These are phyloP conservation scores for Pristionchus entomophagus DNA, from an alignment of 2,888 invertebrate species.

Conservation along the genomic window DNA sequence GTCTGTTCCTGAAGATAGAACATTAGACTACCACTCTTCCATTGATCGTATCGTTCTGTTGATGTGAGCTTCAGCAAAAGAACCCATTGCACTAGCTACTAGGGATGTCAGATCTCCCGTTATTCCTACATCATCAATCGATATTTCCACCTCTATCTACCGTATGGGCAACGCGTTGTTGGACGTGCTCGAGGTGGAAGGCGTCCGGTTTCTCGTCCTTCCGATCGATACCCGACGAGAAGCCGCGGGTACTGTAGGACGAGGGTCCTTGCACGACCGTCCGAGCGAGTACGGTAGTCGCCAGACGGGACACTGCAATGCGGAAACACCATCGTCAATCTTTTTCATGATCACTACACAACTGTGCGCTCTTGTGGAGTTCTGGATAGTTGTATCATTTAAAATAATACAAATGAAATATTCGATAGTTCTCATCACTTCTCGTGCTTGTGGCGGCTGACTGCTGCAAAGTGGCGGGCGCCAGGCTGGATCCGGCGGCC, in stretches of 20 bases:
- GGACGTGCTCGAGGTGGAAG: conserved; percentile 71
- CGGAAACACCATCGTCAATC: too few relatives aligned
- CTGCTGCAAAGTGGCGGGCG: background rate
- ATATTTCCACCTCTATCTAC: conserved; percentile 54
- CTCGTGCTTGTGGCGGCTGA: background rate
- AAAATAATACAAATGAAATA: too few relatives aligned
- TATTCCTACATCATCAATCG: background rate
- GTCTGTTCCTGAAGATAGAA: too few relatives aligned
- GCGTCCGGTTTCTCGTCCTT: conserved; percentile 67
- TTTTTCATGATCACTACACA: too few relatives aligned
- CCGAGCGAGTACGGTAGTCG: background rate
- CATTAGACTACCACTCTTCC: too few relatives aligned
- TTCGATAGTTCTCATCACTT: background rate
- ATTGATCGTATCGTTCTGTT: too few relatives aligned
- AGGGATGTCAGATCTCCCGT: too few relatives aligned
- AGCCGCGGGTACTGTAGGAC: background rate
- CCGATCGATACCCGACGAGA: conserved; percentile 46
- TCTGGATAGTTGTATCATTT: too few relatives aligned
- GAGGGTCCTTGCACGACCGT: background rate
- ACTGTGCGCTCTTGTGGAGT: too few relatives aligned
- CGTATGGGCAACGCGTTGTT: conserved; percentile 65
- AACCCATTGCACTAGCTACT: too few relatives aligned
- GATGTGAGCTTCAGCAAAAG: too few relatives aligned
- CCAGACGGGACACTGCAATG: background rate
- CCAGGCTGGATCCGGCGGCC: background rate